These are phyloP conservation scores for Typhlomys cinereus DNA, from an alignment of 2,113 vertebrate species.

Conservation along the genomic window DNA sequence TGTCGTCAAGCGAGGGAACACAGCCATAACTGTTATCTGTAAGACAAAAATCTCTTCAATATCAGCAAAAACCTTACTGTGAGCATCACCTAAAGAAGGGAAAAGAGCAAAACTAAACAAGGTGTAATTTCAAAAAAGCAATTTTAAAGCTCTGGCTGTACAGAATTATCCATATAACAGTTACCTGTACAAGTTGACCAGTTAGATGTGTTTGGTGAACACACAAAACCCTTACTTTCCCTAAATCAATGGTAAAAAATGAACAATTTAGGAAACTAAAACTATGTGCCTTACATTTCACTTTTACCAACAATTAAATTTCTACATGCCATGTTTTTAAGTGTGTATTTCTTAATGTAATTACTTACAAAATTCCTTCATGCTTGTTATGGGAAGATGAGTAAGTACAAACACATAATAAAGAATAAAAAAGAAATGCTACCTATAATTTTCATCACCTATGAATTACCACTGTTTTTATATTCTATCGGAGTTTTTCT, in stretches of 20 bases:
- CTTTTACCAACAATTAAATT: constrained; percentile 29
- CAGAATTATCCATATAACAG: constrained; percentile 43
- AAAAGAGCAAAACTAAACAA: constrained; percentile 26
- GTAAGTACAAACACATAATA: constrained; percentile 29
- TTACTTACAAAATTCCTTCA: constrained; percentile 9
- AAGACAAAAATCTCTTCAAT: constrained; percentile 73
- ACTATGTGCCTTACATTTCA: constrained; percentile 15
- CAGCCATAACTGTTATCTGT: constrained; percentile 78
- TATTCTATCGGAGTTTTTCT: constrained; percentile 38
- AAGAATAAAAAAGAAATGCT: constrained; percentile 48
- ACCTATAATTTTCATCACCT: constrained; percentile 18
- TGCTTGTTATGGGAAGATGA: constrained; percentile 27
- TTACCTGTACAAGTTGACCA: constrained; percentile 30
- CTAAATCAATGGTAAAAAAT: constrained; percentile 20
- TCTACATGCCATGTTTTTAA: not conserved
- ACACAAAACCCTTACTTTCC: constrained; percentile 13
- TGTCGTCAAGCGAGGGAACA: constrained; percentile 80
- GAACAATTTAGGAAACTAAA: constrained; percentile 44
- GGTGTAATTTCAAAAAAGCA: constrained; percentile 37
- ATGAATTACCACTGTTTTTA: constrained; percentile 38
- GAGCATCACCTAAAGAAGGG: not conserved
- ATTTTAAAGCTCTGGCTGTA: constrained; percentile 12
- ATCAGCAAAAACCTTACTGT: constrained; percentile 55
- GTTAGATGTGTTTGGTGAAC: constrained; percentile 38
- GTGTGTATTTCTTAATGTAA: constrained; percentile 20